Evolutionary conservation across 2,113 vertebrate species (phyloP).

Genomic region (Regulus satrapa): DNA sequence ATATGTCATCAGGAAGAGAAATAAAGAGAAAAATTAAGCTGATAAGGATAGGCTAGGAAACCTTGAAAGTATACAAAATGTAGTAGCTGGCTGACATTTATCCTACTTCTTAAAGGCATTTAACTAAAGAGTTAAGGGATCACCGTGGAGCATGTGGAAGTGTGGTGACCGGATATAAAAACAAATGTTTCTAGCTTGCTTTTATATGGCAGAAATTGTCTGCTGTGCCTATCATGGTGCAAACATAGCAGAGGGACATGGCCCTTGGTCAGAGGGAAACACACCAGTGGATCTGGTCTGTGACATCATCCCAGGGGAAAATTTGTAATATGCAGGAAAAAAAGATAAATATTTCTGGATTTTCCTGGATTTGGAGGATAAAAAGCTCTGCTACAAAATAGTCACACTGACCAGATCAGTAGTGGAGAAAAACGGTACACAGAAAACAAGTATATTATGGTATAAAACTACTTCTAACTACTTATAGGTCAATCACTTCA

Average conservation of each 20-base stretch:
- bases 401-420: background rate
- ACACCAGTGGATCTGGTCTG: background rate
- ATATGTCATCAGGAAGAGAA: slow-evolving; percentile 8
- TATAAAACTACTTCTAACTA: background rate
- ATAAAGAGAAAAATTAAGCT: slow-evolving; percentile 9
- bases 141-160: background rate
- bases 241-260: background rate
- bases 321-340: background rate
- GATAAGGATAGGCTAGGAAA: slow-evolving; percentile 8
- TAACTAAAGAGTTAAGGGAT: background rate
- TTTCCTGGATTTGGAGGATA: background rate
- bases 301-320: background rate
- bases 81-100: background rate
- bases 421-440: background rate
- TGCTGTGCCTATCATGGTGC: background rate
- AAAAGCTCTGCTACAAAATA: background rate
- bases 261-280: background rate
- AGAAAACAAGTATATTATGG: background rate
- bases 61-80: background rate
- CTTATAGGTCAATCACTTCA: background rate
- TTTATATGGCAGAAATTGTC: background rate
- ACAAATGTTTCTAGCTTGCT: background rate
- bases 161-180: background rate
- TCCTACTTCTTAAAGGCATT: background rate
- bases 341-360: background rate